phyloP scores from a whole-genome alignment of 2,888 invertebrate species.

The Anthophora plumipes region DNA sequence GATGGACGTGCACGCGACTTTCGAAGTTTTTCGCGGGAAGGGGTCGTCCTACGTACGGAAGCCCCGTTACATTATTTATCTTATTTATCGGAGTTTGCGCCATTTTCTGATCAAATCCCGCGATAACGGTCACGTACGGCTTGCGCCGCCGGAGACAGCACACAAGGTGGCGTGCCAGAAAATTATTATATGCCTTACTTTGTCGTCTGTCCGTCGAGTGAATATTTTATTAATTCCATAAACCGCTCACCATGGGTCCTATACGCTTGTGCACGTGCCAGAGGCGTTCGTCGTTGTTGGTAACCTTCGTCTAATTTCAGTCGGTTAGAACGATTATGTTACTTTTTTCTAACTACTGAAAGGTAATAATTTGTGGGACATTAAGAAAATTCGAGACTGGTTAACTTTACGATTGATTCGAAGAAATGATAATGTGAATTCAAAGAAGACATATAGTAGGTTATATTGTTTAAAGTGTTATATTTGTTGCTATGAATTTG shows the following conservation, averaged over 20 bases:
- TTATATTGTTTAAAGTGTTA: too few species aligned
- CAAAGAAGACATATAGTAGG: too few species aligned
- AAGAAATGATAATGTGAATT: background rate
- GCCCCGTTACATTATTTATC: constrained; percentile 77
- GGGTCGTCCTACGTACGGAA: constrained; percentile 66
- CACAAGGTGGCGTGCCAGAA: constrained; percentile 78
- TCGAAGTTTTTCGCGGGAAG: constrained; percentile 72
- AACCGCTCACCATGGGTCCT: constrained; percentile 57
- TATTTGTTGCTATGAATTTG: too few species aligned
- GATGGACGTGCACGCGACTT: constrained; percentile 75
- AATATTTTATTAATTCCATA: constrained; percentile 80
- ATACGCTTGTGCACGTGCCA: constrained; percentile 15
- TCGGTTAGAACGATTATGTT: background rate
- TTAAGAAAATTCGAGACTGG: background rate
- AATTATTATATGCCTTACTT: constrained; percentile 80
- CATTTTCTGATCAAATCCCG: constrained; percentile 77
- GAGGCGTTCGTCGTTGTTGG: constrained; percentile 23
- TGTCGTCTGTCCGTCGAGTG: constrained; percentile 74
- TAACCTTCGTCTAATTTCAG: constrained; percentile 38
- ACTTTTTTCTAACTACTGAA: background rate
- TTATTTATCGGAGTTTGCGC: constrained; percentile 76
- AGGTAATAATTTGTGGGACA: background rate
- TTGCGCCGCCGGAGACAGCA: constrained; percentile 64
- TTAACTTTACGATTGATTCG: background rate
- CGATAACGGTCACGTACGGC: constrained; percentile 77